phyloP scores from a whole-genome alignment of 2,888 invertebrate genomes.

The Heliconius erato region DNA sequence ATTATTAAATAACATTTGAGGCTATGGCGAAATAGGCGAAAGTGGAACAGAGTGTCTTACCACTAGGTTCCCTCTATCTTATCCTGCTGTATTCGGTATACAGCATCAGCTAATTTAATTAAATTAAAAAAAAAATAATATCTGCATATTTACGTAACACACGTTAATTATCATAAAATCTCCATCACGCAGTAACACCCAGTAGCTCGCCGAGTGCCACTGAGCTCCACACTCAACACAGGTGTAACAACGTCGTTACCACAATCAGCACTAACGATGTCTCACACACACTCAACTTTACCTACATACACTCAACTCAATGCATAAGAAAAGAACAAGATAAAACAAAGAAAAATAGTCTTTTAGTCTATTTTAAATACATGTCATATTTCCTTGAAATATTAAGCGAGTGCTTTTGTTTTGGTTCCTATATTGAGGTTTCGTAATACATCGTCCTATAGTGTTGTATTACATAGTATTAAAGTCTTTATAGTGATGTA shows the following conservation, averaged over 20 bases:
- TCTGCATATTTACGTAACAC: conserved; percentile 13
- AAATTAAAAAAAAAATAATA: background rate
- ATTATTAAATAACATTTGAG: no score
- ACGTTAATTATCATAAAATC: conserved; percentile 43
- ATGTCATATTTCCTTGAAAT: conserved; percentile 28
- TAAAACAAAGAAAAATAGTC: conserved; percentile 23
- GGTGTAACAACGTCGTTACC: conserved; percentile 56
- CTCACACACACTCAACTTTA: conserved; percentile 47
- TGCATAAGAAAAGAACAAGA: conserved; percentile 7
- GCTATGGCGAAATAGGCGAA: no score
- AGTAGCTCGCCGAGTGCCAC: conserved; percentile 38
- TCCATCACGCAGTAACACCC: conserved; percentile 41
- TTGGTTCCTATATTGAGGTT: conserved; percentile 38
- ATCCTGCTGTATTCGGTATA: no score
- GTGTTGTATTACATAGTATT: conserved; percentile 25
- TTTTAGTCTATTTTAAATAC: conserved; percentile 9
- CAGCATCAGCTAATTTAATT: background rate
- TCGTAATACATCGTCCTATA: conserved; percentile 37
- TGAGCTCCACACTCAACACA: conserved; percentile 38
- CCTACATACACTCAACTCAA: conserved; percentile 44
- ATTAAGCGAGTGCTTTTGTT: conserved; percentile 13
- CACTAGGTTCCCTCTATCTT: no score
- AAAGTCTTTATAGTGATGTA: conserved; percentile 22
- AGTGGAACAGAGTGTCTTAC: no score
- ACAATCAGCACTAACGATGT: conserved; percentile 62